phyloP scores from a whole-genome alignment of 1,140 invertebrate genomes.

The Chymomyza costata region DNA sequence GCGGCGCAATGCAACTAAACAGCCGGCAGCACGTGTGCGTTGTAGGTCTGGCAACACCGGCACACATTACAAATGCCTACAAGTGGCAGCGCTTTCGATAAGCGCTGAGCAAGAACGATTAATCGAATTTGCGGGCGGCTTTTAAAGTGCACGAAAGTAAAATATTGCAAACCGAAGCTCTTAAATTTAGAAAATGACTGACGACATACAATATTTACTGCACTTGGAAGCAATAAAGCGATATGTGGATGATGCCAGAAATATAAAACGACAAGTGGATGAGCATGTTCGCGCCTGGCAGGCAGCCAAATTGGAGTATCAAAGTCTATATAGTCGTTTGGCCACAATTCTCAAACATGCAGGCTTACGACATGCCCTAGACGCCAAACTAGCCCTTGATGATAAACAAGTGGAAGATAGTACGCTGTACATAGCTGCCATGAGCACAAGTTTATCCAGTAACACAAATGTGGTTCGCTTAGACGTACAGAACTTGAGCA shows the following conservation, averaged over 20 bases:
- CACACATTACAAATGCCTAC: background rate
- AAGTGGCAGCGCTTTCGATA: slow-evolving; percentile 10
- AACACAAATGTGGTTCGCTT: slow-evolving; percentile 12
- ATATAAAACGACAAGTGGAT: slow-evolving; percentile 52
- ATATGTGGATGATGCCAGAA: slow-evolving; percentile 36
- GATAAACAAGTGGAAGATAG: background rate
- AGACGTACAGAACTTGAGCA: slow-evolving; percentile 1
- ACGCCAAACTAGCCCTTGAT: background rate
- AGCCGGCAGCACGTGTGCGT: slow-evolving; percentile 54
- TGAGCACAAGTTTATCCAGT: slow-evolving; percentile 19
- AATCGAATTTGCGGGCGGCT: no score
- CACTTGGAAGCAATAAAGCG: slow-evolving; percentile 53
- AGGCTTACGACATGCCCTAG: slow-evolving; percentile 12
- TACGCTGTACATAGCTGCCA: background rate
- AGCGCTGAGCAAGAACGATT: no score
- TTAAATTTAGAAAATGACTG: no score
- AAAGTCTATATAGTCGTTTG: slow-evolving; percentile 19
- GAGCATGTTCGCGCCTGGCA: slow-evolving; percentile 40
- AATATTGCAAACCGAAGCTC: no score
- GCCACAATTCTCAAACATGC: slow-evolving; percentile 23
- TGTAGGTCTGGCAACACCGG: slow-evolving; percentile 12
- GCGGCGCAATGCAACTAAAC: slow-evolving; percentile 9
- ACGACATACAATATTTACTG: slow-evolving; percentile 48
- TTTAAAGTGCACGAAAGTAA: no score
- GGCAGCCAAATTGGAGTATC: slow-evolving; percentile 45